A percentile compares a stretch with the other conserved stretches of the same genome.
Evolutionary conservation across 2,113 vertebrate species (phyloP).

Genomic region (Halichoerus grypus): DNA sequence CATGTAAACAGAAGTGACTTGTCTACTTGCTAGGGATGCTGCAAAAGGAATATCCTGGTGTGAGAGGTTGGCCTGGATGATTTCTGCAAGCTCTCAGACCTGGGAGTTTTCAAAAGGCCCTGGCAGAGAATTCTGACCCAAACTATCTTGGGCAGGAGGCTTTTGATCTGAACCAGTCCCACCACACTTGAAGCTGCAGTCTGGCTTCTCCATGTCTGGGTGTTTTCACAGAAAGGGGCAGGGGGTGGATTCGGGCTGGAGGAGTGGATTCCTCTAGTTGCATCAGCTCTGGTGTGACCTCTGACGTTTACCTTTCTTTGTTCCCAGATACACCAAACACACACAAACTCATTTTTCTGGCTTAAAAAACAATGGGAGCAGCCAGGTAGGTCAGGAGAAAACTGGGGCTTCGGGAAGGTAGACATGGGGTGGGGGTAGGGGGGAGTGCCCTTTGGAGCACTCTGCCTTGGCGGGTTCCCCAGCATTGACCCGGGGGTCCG

Average conservation of each 20-base stretch:
- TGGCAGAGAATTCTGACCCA: background rate
- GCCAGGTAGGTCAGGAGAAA: background rate
- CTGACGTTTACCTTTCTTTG: conserved; percentile 57
- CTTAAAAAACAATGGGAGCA: background rate
- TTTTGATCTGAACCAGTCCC: background rate
- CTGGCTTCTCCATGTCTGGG: background rate
- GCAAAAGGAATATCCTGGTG: background rate
- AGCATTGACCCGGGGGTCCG: background rate
- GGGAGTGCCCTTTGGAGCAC: background rate
- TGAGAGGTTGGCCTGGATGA: background rate
- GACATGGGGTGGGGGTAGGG: background rate
- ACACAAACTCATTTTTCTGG: background rate
- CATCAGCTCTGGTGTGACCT: conserved; percentile 57
- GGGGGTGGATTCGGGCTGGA: background rate
- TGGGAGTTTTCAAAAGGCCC: background rate
- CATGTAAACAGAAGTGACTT: background rate
- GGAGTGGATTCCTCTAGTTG: background rate
- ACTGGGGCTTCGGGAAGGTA: background rate
- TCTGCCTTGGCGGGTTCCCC: background rate
- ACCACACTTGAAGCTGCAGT: background rate
- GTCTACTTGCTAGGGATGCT: background rate
- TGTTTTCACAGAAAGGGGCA: background rate
- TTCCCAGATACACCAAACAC: conserved; percentile 55
- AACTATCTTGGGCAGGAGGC: background rate
- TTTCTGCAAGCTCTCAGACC: background rate